Base-by-base conservation (phyloP, 2,888 invertebrate genomes). In the Apodemia duryi region DNA sequence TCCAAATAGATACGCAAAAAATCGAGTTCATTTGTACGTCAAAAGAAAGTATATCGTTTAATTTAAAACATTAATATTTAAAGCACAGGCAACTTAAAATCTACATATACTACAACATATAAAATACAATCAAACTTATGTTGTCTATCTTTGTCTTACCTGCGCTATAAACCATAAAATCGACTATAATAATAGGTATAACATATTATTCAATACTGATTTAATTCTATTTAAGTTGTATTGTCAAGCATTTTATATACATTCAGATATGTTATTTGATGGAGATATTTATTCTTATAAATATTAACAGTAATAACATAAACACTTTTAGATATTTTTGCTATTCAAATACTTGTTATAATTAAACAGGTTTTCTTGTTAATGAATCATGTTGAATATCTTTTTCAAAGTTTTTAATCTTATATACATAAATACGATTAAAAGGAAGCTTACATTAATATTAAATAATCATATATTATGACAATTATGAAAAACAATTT, bases 181-280 rank as follows among this genome's bases (percentile, higher is more conserved):
- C 11, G 54, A 54, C 29, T 52, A 63, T 51, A 49, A 63, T 51
- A 49, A 61, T 2, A 49, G n/a, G 28, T 43, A 35, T 35, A 64
- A 11, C n/a, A 43, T 72, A 73, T 71, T 73, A 75, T 77, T 77
- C 21, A 73, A 77, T 43, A 77, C 74, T 77, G 75, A 72, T 75
- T 78, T 75, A 75, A 74, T 72, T 76, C 79, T 77, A 84, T 85
- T 86, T 85, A 82, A 81, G 79, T 83, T 74, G 90, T 91, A 90
- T 91, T 91, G 91, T 91, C 91, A 91, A 91, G 90, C 91, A 80
- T 88, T 88, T 84, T 86, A 88, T 89, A 69, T 89, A 90, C 88
- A 88, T 77, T 83, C 83, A 88, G 91, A 91, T 91, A 91, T 91
- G 91, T 91, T 83, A 84, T 83, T 86, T 88, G 72, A 71, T 70